Evolutionary conservation across 1,140 invertebrate genomes (phyloP).

Genomic region (Diorhabda sublineata): DNA sequence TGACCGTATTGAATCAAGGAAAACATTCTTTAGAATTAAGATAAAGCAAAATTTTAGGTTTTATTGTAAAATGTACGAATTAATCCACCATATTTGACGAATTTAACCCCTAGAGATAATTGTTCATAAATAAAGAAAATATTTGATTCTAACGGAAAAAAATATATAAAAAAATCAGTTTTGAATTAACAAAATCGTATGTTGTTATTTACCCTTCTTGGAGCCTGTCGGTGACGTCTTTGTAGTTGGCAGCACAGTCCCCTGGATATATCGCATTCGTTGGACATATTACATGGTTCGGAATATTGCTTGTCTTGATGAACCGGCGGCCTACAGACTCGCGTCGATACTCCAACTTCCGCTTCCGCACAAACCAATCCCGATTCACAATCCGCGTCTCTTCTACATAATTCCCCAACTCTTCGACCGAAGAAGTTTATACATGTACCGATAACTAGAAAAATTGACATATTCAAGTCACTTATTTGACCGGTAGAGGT

Average conservation of each 20-base stretch:
- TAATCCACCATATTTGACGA: too few species aligned
- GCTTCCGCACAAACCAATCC: conserved; percentile 65
- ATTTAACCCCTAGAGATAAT: too few species aligned
- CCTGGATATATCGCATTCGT: conserved; percentile 78
- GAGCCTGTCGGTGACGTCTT: conserved; percentile 75
- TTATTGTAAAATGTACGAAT: too few species aligned
- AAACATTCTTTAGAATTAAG: too few species aligned
- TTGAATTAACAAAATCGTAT: too few species aligned
- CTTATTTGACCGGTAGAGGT: not conserved
- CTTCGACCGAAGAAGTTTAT: conserved; percentile 68
- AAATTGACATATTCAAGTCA: not conserved
- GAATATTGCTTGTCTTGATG: conserved; percentile 77
- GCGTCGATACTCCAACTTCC: conserved; percentile 48
- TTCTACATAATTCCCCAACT: conserved; percentile 67
- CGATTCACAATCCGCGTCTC: conserved; percentile 70
- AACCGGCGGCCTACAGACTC: conserved; percentile 73
- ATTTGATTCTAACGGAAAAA: too few species aligned
- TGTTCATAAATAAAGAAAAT: too few species aligned
- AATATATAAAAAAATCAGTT: too few species aligned
- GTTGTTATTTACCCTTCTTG: conserved; percentile 63
- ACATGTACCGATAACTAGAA: conserved; percentile 62
- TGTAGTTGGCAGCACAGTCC: conserved; percentile 86
- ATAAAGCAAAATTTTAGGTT: too few species aligned
- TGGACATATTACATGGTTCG: conserved; percentile 76
- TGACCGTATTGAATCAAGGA: too few species aligned